These are phyloP conservation scores for Trissolcus japonicus DNA, from an alignment of 2,888 invertebrate genomes.

Conservation along the genomic window DNA sequence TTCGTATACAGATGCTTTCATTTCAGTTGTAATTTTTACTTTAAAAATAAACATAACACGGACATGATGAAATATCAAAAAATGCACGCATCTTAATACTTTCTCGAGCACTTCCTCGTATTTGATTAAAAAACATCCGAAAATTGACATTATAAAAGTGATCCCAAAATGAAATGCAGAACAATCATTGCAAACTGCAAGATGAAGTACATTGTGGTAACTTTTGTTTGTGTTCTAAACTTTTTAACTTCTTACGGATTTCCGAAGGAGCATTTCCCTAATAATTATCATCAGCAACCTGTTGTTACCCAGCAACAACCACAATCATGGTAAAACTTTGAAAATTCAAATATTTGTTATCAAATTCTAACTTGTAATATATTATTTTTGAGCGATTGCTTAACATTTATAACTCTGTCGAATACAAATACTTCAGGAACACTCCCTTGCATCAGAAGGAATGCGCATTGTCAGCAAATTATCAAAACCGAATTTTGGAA, in stretches of 20 bases:
- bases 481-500: conserved; percentile 1
- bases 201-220: conserved; percentile 11
- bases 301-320: not conserved
- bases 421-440: too few relatives aligned
- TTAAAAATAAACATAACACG: conserved; percentile 6
- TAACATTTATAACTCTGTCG: not conserved
- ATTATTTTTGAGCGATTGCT: too few relatives aligned
- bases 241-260: conserved; percentile 9
- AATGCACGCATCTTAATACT: conserved; percentile 11
- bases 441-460: too few relatives aligned
- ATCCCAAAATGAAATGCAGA: conserved; percentile 1
- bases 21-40: not conserved
- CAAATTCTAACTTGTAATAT: too few relatives aligned
- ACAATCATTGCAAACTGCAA: conserved; percentile 11
- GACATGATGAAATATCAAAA: conserved; percentile 6
- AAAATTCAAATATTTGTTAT: too few relatives aligned
- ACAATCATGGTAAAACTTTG: not conserved
- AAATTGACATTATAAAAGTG: conserved; percentile 22
- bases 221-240: conserved; percentile 3
- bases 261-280: not conserved
- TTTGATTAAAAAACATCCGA: conserved; percentile 13
- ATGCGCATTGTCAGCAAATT: too few relatives aligned
- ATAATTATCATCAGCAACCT: not conserved
- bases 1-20: too few relatives aligned
- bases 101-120: conserved; percentile 7